These are phyloP conservation scores for Pristionchus mayeri DNA, from an alignment of 2,888 invertebrate genomes.

Conservation along the genomic window DNA sequence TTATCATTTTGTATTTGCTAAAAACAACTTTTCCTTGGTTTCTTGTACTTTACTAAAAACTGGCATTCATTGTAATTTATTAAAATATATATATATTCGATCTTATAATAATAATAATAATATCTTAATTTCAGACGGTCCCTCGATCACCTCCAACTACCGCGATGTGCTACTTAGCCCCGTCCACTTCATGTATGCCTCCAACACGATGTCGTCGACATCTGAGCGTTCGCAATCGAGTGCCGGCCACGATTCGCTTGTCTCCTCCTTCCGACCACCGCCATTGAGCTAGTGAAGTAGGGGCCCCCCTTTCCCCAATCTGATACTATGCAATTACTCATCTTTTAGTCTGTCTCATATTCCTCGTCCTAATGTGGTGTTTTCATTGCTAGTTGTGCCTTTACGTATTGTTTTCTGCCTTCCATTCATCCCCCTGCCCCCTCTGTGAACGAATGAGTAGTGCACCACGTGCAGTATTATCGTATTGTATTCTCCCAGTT, in stretches of 20 bases:
- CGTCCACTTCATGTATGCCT: background rate
- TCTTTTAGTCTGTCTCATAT: background rate
- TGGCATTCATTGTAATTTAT: no score
- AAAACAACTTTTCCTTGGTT: no score
- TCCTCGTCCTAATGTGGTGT: background rate
- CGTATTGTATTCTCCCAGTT: conserved; percentile 7
- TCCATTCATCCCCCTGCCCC: background rate
- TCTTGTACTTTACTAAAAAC: no score
- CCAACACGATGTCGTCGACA: conserved; percentile 31
- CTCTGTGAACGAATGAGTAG: conserved; percentile 15
- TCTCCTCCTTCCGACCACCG: conserved; percentile 26
- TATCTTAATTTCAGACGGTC: background rate
- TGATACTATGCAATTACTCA: background rate
- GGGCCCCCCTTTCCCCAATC: background rate
- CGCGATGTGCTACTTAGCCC: background rate
- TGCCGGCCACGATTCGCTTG: conserved; percentile 16
- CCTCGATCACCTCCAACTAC: background rate
- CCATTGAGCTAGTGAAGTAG: conserved; percentile 1
- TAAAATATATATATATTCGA: no score
- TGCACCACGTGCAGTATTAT: background rate
- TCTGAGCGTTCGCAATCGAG: conserved; percentile 39
- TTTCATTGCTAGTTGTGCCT: background rate
- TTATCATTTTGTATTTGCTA: no score
- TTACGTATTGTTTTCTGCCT: background rate
- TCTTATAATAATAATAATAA: no score